Base-by-base conservation (phyloP, 2,113 vertebrate genomes). In the Phyllostomus hastatus region DNA sequence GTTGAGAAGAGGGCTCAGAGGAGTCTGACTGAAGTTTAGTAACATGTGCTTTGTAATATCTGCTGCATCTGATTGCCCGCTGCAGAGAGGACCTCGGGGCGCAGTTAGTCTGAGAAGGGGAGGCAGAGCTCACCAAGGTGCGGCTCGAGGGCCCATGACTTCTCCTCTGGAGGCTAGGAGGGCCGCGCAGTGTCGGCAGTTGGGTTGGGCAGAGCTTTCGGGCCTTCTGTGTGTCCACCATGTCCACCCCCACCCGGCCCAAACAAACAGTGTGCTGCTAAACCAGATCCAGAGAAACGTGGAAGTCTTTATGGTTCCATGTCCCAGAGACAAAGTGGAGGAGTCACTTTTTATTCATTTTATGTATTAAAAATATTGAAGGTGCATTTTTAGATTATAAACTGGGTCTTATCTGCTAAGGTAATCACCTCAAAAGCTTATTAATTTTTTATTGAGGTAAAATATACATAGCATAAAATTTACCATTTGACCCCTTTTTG, bases 311-410 rank as follows among this genome's bases (percentile, higher is more conserved):
- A 50, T 19, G 61, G 43, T 76, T 78, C 20, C 15, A 2, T 75
- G n/a, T 79, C 83, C n/a, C 90, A 85, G 48, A 52, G 11, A 54
- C 41, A 75, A 79, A 67, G 88, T 38, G 38, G 61, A 90, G 76
- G 46, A 87, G 66, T 64, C 69, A 76, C 9, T n/a, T 86, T 88
- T 82, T 89, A 26, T 54, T 86, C n/a, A 11, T 76, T 46, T 75
- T 64, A 76, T 7, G 10, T 76, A 92, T 92, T 87, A 54, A 33
- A 80, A 86, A 72, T 72, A 57, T 14, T 52, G 35, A 57, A 89
- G 46, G 8, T 38, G 28, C 24, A 31, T 43, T 86, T 92, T 91
- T 88, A 82, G 33, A 43, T 88, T 83, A 72, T 72, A 66, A 57
- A n/a, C 4, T n/a, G 61, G 69, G 48, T 16, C 43, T 87, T n/a